phyloP scores from a whole-genome alignment of 2,888 invertebrate species.

The Blastobasis adustella region DNA sequence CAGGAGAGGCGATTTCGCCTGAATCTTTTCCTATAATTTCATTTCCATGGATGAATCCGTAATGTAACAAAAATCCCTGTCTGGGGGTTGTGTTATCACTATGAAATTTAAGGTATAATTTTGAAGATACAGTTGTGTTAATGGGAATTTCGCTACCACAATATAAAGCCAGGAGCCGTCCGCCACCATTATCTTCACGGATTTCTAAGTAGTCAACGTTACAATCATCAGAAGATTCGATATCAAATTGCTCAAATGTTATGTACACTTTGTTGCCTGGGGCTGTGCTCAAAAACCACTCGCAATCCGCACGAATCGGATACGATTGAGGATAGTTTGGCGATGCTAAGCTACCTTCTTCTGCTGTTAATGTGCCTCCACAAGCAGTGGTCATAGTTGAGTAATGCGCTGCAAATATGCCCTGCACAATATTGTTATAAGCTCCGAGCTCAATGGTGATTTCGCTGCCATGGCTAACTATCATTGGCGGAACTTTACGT shows the following conservation, averaged over 20 bases:
- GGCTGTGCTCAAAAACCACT: conserved; percentile 76
- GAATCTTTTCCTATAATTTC: conserved; percentile 76
- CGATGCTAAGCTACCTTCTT: conserved; percentile 85
- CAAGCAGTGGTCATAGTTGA: conserved; percentile 77
- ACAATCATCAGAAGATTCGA: conserved; percentile 84
- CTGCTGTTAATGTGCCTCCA: conserved; percentile 84
- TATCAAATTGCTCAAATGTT: conserved; percentile 79
- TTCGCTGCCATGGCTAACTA: conserved; percentile 81
- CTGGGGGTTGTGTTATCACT: conserved; percentile 75
- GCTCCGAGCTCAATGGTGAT: conserved; percentile 68
- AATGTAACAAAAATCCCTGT: conserved; percentile 85
- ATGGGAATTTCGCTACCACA: conserved; percentile 81
- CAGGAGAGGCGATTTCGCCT: conserved; percentile 86
- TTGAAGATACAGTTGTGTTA: conserved; percentile 72
- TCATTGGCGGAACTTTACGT: conserved; percentile 74
- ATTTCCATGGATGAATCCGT: conserved; percentile 79
- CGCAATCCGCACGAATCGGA: conserved; percentile 80
- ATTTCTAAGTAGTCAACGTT: conserved; percentile 91
- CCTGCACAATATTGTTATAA: conserved; percentile 32
- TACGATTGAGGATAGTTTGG: conserved; percentile 90
- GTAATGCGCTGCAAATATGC: conserved; percentile 58
- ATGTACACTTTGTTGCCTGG: conserved; percentile 81
- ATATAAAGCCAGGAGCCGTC: conserved; percentile 78
- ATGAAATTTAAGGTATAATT: conserved; percentile 85
- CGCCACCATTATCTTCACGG: conserved; percentile 77